A percentile compares a stretch with the other conserved stretches of the same genome.
Conservation (phyloP, 2,888 invertebrate species). For the Mantis religiosa region DNA sequence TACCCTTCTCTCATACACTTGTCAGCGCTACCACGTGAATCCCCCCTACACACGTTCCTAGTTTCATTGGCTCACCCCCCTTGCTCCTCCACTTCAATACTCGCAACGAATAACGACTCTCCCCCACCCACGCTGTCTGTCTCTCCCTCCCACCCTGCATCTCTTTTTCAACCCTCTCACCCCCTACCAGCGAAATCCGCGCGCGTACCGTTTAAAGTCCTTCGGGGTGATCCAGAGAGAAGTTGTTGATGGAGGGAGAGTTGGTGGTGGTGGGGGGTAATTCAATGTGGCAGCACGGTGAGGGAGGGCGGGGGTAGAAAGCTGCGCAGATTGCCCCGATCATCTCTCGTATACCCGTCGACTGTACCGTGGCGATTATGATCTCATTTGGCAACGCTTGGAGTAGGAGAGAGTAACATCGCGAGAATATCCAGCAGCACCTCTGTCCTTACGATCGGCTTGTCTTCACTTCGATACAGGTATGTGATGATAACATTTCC, state of each 20-base stretch:
- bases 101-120: constrained; percentile 17
- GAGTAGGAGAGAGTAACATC: not conserved
- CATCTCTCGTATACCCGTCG: constrained; percentile 46
- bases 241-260: constrained; percentile 16
- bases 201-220: constrained; percentile 27
- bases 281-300: constrained; percentile 20
- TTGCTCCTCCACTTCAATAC: constrained; percentile 15
- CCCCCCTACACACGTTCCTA: constrained; percentile 1
- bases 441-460: not conserved
- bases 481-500: not conserved
- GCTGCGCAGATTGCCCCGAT: constrained; percentile 49
- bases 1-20: constrained; percentile 17
- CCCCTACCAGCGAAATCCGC: constrained; percentile 4
- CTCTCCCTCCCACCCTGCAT: not conserved
- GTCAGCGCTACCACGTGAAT: constrained; percentile 20
- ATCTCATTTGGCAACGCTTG: constrained; percentile 26
- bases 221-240: constrained; percentile 24
- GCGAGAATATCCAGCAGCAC: not conserved
- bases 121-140: not conserved
- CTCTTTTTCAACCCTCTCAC: not conserved
- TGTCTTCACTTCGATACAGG: not conserved
- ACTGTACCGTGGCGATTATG: constrained; percentile 32
- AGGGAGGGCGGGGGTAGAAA: not conserved
- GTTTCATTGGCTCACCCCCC: constrained; percentile 10
- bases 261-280: constrained; percentile 14